Evolutionary conservation across 2,113 vertebrate genomes (phyloP).

Genomic region (Ondatra zibethicus): DNA sequence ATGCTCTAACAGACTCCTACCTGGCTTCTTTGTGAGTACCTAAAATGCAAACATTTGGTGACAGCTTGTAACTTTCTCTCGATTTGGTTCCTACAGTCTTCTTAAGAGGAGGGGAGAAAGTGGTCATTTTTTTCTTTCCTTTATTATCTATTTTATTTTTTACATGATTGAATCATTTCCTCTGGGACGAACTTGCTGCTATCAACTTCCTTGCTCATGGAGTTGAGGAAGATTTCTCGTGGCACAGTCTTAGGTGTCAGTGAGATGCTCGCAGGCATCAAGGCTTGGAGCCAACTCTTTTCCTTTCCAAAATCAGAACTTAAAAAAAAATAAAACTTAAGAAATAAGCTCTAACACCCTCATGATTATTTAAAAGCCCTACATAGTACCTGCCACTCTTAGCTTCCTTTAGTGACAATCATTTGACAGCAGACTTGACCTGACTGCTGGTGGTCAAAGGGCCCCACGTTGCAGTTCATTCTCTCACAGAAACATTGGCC

Average conservation of each 20-base stretch:
- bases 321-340: background rate
- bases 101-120: background rate
- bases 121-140: too few species aligned
- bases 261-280: background rate
- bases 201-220: background rate
- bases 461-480: background rate
- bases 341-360: background rate
- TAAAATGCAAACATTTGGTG: background rate
- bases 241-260: constrained; percentile 21
- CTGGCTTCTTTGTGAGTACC: background rate
- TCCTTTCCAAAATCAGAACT: constrained; percentile 40
- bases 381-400: background rate
- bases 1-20: background rate
- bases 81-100: background rate
- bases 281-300: constrained; percentile 9
- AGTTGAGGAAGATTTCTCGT: constrained; percentile 5
- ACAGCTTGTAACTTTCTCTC: background rate
- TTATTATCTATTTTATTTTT: background rate
- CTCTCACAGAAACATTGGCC: background rate
- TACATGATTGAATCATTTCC: background rate
- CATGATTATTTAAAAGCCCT: constrained; percentile 12
- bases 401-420: background rate
- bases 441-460: background rate
- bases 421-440: background rate
- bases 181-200: constrained; percentile 23